Conservation (phyloP, 2,113 vertebrate species). For the Xenus cinereus region DNA sequence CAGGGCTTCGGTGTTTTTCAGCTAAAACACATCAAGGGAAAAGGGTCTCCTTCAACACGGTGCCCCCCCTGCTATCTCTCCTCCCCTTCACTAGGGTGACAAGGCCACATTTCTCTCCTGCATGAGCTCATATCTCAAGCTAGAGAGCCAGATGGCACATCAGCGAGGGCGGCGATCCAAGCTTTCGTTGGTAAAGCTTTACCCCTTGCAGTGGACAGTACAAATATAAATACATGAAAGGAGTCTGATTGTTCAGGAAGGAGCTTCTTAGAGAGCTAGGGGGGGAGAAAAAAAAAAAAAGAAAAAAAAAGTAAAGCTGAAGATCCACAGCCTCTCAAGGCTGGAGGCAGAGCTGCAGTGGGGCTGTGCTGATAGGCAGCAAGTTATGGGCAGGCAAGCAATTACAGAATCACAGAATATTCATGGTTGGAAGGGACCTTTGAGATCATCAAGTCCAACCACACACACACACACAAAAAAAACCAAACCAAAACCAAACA, state of each 20-base stretch:
- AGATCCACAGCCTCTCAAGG: neutral
- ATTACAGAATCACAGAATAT: no score
- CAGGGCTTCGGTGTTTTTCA: neutral
- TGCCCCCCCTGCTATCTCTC: neutral
- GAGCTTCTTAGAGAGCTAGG: conserved; percentile 13
- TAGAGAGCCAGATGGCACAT: conserved; percentile 59
- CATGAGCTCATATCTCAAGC: conserved; percentile 49
- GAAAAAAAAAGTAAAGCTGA: neutral
- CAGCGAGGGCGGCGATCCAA: neutral
- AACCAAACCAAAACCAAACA: no score
- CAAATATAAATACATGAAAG: conserved; percentile 50
- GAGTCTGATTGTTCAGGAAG: conserved; percentile 4
- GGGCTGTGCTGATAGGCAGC: neutral
- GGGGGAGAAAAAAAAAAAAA: neutral
- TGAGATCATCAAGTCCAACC: no score
- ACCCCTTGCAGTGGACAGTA: conserved; percentile 32
- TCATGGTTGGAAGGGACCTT: no score
- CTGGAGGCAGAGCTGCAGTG: neutral
- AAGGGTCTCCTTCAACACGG: neutral
- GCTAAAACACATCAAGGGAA: neutral
- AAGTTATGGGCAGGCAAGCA: neutral
- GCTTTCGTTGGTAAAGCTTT: conserved; percentile 24
- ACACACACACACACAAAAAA: no score
- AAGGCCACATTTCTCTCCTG: neutral
- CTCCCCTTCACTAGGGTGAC: neutral